Evolutionary conservation across 2,113 vertebrate genomes (phyloP).

Genomic region (Laticauda colubrina): DNA sequence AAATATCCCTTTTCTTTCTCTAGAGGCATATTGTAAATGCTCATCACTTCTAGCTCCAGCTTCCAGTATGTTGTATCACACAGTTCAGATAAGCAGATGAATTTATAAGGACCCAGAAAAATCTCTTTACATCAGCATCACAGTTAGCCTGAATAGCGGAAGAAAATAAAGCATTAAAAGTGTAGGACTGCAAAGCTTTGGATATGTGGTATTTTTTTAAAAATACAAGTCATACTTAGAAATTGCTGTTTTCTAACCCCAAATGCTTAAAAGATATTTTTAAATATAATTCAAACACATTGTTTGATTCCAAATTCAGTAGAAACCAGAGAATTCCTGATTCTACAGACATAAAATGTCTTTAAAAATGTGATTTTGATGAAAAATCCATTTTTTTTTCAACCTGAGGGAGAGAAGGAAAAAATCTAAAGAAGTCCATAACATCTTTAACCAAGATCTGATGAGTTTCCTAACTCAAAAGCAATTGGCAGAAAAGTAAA

Average conservation of each 20-base stretch:
- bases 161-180: not conserved
- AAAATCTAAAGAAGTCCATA: not conserved
- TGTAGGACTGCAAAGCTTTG: not conserved
- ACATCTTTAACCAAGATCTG: not conserved
- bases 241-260: not conserved
- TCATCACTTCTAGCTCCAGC: not conserved
- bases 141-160: not conserved
- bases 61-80: not conserved
- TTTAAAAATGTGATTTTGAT: not conserved
- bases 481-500: not conserved
- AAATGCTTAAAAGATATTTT: not conserved
- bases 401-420: not conserved
- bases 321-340: not conserved
- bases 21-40: not conserved
- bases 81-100: not conserved
- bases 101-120: not conserved
- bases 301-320: not conserved
- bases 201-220: not conserved
- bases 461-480: not conserved
- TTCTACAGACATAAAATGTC: not conserved
- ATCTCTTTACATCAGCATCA: not conserved
- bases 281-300: not conserved
- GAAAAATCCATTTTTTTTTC: not conserved
- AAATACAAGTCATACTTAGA: not conserved
- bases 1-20: not conserved